Evolutionary conservation across 1,140 invertebrate genomes (phyloP), one percentile per base, ranked within the genome.

Genomic region (Kradibia gibbosae): DNA sequence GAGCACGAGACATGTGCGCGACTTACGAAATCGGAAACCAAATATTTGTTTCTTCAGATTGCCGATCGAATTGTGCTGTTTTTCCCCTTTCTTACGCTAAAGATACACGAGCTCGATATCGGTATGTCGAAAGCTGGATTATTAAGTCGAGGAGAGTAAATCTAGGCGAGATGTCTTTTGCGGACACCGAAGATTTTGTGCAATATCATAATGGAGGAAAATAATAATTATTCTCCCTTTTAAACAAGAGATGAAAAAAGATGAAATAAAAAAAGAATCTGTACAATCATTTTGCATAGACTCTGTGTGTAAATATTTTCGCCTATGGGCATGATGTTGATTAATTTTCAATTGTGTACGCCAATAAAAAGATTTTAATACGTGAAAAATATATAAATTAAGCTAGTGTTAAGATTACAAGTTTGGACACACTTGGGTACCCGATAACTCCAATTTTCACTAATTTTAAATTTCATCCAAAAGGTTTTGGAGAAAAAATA

Each of bases 41-140:
- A 80, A 73, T 80, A 39, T 80, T 60, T 53, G 20, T 80, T 48
- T 79, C 72, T 71, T 72, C 22, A 67, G 1, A 57, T 57, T n/a
- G 34, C 67, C 77, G 77, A 53, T 71, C 57, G 50, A 22, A 25
- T 78, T 15, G 20, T 50, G 28, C 25, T 50, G 0, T 72, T 50
- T 79, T 28, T 71, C 45, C 34, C 28, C 4, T 25, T 36, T 50
- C 42, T 67, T 65, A 5, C 7, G n/a, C n/a, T 45, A 13, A n/a
- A 39, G 34, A 36, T 34, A 8, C 11, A 10, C 8, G 7, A 60
- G 10, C 25, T 31, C 55, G 3, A 8, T 28, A 11, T 60, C 34
- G 1, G 36, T 17, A 22, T 65, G 25, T 45, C 13, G 34, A 74
- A 50, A 4, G 11, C 55, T 28, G 15, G 28, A 10, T 31, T 17